Evolutionary conservation across 2,797 vertebrate species (phyloP), one percentile per base, ranked within the genome.

Genomic region (Gadopsis bispinosus): DNA sequence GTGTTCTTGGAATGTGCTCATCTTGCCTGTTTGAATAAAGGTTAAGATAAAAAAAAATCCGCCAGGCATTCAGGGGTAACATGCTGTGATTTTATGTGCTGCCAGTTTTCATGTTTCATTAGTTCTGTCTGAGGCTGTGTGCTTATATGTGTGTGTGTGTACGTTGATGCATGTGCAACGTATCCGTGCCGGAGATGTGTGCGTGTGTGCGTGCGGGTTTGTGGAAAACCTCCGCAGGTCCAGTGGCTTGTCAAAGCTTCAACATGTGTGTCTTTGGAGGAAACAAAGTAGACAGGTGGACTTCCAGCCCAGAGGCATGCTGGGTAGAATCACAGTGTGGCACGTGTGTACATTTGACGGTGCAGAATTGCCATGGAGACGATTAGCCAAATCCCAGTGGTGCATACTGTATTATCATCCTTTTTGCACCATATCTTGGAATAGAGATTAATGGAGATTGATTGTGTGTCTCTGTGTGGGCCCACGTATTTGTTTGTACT

Each of bases 51-150:
- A 73, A 81, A 81, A 26, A 79, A 79, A 58, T 59, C 70, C 16
- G 26, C 51, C 54, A 83, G 53, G 77, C 73, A 79, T 75, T 73
- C 54, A 54, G 41, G 13, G 33, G 45, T 70, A 80, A 67, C 73
- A 19, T 69, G 69, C 65, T 78, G 63, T 20, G 41, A 80, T 80
- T 73, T 73, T 59, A 51, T 77, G 65, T 80, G 41, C 77, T 73
- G 69, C 64, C 75, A 62, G 60, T 73, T 86, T 88, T 86, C 73
- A 87, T 79, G 73, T 89, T 86, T 89, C 58, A 76, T 85, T 83
- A 70, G 33, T 69, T 67, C 41, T 29, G 33, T 73, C 69, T 33
- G 53, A 61, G 55, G 59, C 47, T 48, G 56, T 64, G 56, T 41
- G 22, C 37, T 53, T 26, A 26, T 26, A 26, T 26, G 26, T 26